Base-by-base conservation (phyloP, 2,797 vertebrate genomes). In the Tragelaphus oryx region DNA sequence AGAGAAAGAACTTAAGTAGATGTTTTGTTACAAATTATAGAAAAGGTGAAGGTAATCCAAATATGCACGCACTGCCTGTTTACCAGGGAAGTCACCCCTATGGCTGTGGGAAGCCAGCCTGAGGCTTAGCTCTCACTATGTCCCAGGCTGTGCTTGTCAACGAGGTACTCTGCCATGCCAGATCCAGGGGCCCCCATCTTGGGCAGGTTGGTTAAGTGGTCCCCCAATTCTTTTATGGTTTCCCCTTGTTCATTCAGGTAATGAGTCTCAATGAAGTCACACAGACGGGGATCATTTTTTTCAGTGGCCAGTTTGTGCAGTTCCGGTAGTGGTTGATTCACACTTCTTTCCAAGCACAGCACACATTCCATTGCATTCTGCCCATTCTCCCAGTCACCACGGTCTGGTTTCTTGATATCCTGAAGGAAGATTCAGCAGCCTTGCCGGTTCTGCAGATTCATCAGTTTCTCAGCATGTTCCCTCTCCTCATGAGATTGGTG, bases 291-390 rank as follows among this genome's bases (percentile, higher is more conserved):
- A 22, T 37, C 33, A 11, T 20, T 20, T 68, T 11, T 68, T 1
- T 33, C 33, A 68, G 62, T 3, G 62, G n/a, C n/a, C 62, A 37
- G n/a, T 37, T 11, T 37, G 62, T 22, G 9, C 65, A 37, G 18
- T 11, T 22, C 5, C 0, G 5, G 33, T 12, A 37, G 18, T 22
- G 33, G 3, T 1, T 22, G 33, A 12, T 6, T 22, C 33, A 68
- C 65, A 12, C 65, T 37, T 37, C 18, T 12, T 20, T 68, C 33
- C 65, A 11, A 22, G 33, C 65, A 22, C 65, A 12, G 33, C 0
- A 3, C 33, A 68, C 33, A 11, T 22, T 20, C 33, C 33, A 3
- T 37, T 37, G 65, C 9, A 11, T 11, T 11, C 65, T 22, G 65
- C n/a, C 65, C 65, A 6, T 22, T 22, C 18, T 68, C 33, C 33